Base-by-base conservation (phyloP, 92 coral and sea anemone genomes). In the Metridium senile region DNA sequence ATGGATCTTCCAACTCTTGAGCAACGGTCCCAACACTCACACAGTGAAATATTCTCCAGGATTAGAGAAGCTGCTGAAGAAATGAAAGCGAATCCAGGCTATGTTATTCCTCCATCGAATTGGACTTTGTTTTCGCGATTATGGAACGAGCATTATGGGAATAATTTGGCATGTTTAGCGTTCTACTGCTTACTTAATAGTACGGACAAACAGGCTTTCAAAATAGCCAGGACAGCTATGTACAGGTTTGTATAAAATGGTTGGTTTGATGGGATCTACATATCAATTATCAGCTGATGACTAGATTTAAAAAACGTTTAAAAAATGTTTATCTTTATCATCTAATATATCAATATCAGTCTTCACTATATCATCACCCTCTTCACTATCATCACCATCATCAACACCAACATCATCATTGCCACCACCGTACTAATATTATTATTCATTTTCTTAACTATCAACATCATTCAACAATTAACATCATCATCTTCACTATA, bases 101-200 rank as follows among this genome's bases (percentile, higher is more conserved):
- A 11, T 1, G 80, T 66, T 45, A 78, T 84, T 31, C 99, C 97
- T 17, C 92, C 98, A 1, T 32, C 66, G 16, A 77, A 78, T 17
- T 90, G 91, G 90, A 53, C 63, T 0, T 57, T 51, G 45, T 96
- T 93, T 65, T 33, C 93, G 8, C 58, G 93, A 33, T 58, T 67
- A 32, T 95, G 99, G 99, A 95, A 95, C 67, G 99, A 87, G 39
- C 46, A 66, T 10, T 82, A 85, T 67, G 97, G 99, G 0, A 93
- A 93, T 73, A 73, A 80, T 68, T 79, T 93, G 30, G 79, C 81
- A 1, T 77, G 86, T 0, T 74, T 96, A 6, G 91, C 99, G 10
- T 76, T 93, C 62, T 96, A 96, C 72, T 83, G 89, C 62, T 89
- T 90, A 26, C 64, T 96, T n/a, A 85, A 91, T 16, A 76, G 53